These are phyloP conservation scores for Pristionchus arcanus DNA, from an alignment of 2,888 invertebrate species.

Conservation along the genomic window DNA sequence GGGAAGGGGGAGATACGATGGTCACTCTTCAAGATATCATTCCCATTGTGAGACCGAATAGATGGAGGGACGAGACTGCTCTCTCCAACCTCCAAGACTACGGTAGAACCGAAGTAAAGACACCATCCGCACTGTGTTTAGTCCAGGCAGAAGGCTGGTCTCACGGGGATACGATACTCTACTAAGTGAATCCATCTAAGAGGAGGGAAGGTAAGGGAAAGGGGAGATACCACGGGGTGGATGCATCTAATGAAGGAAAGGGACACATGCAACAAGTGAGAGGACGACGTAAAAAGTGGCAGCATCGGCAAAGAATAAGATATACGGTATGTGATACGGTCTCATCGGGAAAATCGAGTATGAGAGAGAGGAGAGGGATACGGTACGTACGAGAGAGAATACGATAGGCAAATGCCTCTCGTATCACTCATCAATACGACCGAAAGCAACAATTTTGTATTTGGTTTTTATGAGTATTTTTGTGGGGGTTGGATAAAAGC, in stretches of 20 bases:
- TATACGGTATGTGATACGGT: constrained; percentile 50
- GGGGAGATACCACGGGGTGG: neutral
- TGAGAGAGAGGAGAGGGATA: constrained; percentile 32
- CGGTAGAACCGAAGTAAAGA: constrained; percentile 18
- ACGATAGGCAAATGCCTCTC: neutral
- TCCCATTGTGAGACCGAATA: neutral
- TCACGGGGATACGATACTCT: constrained; percentile 20
- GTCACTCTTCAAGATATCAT: neutral
- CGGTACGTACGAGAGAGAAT: constrained; percentile 13
- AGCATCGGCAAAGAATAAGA: constrained; percentile 36
- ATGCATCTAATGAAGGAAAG: constrained; percentile 18
- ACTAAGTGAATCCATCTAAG: neutral
- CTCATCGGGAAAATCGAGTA: constrained; percentile 33
- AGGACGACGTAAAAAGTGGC: constrained; percentile 28
- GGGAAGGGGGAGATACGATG: neutral
- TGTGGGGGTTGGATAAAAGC: neutral
- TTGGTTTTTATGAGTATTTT: constrained; percentile 48
- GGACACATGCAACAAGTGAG: constrained; percentile 51
- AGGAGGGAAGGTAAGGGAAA: neutral
- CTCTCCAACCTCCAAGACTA: constrained; percentile 55
- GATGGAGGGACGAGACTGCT: constrained; percentile 56
- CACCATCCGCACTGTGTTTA: constrained; percentile 42
- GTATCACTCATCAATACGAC: neutral
- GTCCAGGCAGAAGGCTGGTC: constrained; percentile 30
- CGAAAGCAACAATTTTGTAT: constrained; percentile 55